phyloP scores from a whole-genome alignment of 2,113 vertebrate genomes.

The Pelecanus crispus region DNA sequence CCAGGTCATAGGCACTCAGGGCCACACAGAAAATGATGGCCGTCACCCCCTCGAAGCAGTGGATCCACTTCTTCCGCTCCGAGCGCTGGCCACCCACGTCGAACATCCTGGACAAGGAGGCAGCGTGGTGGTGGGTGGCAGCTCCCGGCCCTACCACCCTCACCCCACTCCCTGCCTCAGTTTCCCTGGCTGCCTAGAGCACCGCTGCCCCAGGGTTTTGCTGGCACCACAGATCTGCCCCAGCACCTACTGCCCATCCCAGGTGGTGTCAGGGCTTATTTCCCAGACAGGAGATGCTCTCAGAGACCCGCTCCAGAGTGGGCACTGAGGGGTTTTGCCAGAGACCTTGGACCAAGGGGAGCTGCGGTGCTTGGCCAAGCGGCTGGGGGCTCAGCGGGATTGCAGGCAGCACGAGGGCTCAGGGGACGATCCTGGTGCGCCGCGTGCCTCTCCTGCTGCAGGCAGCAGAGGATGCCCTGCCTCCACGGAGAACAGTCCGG shows the following conservation, averaged over 20 bases:
- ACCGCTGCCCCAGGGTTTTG: neutral
- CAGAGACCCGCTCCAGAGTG: accelerated
- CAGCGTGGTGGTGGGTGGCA: accelerated
- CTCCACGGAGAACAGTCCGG: neutral
- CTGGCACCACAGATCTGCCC: neutral
- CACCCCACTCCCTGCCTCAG: accelerated
- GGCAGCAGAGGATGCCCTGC: neutral
- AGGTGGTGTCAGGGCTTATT: neutral
- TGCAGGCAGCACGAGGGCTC: neutral
- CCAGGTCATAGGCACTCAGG: constrained; percentile 95
- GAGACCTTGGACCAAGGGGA: neutral
- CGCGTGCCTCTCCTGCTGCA: accelerated
- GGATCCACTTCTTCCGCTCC: constrained; percentile 98
- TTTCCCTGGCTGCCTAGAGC: neutral
- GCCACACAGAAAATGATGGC: constrained; percentile 99
- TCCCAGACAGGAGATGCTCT: neutral
- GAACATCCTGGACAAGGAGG: constrained; percentile 84
- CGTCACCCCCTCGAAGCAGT: constrained; percentile 97
- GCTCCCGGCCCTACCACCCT: accelerated
- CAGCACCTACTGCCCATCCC: accelerated
- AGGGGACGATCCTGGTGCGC: accelerated
- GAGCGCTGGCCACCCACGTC: constrained; percentile 97
- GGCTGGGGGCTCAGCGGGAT: neutral
- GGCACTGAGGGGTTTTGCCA: neutral
- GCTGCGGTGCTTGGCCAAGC: accelerated